phyloP scores from a whole-genome alignment of 2,888 invertebrate species.

The Drosophila fungiperda region DNA sequence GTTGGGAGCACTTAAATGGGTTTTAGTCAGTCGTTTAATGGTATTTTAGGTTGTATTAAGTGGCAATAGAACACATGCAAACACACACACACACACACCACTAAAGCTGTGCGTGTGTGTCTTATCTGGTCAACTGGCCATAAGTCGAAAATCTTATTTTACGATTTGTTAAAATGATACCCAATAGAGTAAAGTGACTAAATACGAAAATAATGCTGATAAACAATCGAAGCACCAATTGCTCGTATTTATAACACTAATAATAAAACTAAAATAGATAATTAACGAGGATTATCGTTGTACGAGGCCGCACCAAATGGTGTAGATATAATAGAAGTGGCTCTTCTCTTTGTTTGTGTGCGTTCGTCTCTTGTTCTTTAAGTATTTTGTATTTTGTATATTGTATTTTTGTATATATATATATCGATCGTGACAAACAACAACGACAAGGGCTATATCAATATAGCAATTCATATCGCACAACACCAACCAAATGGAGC shows the following conservation, averaged over 20 bases:
- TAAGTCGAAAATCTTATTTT: slow-evolving; percentile 81
- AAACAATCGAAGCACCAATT: slow-evolving; percentile 45
- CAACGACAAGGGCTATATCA: slow-evolving; percentile 41
- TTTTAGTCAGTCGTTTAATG: slow-evolving; percentile 30
- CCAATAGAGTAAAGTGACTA: slow-evolving; percentile 58
- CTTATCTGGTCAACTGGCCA: slow-evolving; percentile 68
- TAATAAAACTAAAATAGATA: slow-evolving; percentile 72
- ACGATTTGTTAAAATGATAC: slow-evolving; percentile 79
- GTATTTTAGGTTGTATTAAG: slow-evolving; percentile 43
- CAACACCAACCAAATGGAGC: slow-evolving; percentile 32
- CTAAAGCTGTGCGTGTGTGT: slow-evolving; percentile 17
- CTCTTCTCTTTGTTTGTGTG: slow-evolving; percentile 9
- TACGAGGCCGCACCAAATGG: slow-evolving; percentile 50
- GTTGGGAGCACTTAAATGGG: slow-evolving; percentile 54
- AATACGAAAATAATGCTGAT: slow-evolving; percentile 56
- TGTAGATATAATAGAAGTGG: slow-evolving; percentile 56
- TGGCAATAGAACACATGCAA: slow-evolving; percentile 37
- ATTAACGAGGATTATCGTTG: slow-evolving; percentile 67
- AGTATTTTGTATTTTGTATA: slow-evolving; percentile 42
- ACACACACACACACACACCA: not conserved
- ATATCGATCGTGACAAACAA: slow-evolving; percentile 54
- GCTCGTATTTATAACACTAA: slow-evolving; percentile 65
- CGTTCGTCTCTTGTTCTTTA: slow-evolving; percentile 19
- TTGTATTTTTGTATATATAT: slow-evolving; percentile 11
- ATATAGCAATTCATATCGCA: slow-evolving; percentile 54